Base-by-base conservation (phyloP, 2,797 vertebrate species). In the Melanotaenia nigrans region DNA sequence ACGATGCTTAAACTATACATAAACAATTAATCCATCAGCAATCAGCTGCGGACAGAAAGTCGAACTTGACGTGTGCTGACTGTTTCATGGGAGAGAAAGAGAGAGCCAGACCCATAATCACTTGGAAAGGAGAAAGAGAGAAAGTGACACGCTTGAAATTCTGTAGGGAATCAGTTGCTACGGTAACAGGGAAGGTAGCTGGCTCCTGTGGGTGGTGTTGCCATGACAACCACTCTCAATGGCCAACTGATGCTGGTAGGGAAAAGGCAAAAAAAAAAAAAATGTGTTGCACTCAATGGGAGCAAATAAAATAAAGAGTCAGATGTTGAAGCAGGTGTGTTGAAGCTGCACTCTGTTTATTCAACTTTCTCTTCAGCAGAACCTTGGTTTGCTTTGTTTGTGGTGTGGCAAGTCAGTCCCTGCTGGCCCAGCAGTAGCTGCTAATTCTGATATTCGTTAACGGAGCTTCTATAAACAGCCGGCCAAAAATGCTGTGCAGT, bases 81-180 rank as follows among this genome's bases (percentile, higher is more conserved):
- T 68, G 72, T 74, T 77, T 84, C 71, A 73, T 85, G 62, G 47
- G 66, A 73, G 75, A 75, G 36, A 1, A 32, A 32, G 5, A 58
- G 65, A 32, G 62, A 78, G 76, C 11, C 20, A 76, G 40, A 77
- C 71, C 65, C 68, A 51, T 77, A 84, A 87, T 61, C 24, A 85
- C 66, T 24, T 20, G 18, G 65, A 75, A 64, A 61, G 68, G 67
- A 77, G 66, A 72, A 67, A 61, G 75, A 61, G 65, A 54, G 45
- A 75, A 79, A 80, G 90, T 88, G 92, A 91, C 90, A 92, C 81
- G 90, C 88, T 92, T 88, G 85, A 90, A 93, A 93, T 94, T 93
- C 94, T 93, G 89, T 91, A 82, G 93, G 92, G 94, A 95, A 85
- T 87, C 87, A 90, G 94, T 95, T 95, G 93, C 94, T 92, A 94